Evolutionary conservation across 2,113 vertebrate genomes (phyloP).

Genomic region (Anguilla rostrata): DNA sequence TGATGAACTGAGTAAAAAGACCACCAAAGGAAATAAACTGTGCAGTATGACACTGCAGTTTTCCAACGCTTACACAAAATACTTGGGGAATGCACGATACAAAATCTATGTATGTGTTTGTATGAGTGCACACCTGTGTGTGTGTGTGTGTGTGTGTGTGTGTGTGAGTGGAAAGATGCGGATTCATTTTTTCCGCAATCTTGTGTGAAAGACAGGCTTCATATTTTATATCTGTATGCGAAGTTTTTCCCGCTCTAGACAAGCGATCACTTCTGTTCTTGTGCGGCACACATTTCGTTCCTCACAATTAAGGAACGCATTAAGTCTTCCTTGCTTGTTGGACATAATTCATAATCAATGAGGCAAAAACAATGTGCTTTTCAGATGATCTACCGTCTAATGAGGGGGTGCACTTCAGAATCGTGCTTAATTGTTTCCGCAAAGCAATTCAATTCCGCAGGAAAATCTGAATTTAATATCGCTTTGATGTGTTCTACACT

Average conservation of each 20-base stretch:
- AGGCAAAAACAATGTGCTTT: not conserved
- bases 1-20: not conserved
- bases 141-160: not conserved
- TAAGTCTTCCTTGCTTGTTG: conserved; percentile 2
- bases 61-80: no score
- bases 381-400: not conserved
- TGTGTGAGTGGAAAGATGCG: not conserved
- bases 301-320: conserved; percentile 1
- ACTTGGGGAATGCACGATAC: no score
- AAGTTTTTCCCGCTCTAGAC: not conserved
- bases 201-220: not conserved
- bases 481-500: not conserved
- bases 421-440: not conserved
- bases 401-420: not conserved
- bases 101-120: no score
- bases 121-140: no score
- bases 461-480: conserved; percentile 8
- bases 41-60: no score
- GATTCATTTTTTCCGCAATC: not conserved
- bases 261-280: not conserved
- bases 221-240: not conserved
- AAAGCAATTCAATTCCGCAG: not conserved
- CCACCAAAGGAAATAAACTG: not conserved
- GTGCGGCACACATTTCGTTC: not conserved
- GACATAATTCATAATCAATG: conserved; percentile 11